Evolutionary conservation across 2,888 invertebrate genomes (phyloP).

Genomic region (Drosophila incognita): DNA sequence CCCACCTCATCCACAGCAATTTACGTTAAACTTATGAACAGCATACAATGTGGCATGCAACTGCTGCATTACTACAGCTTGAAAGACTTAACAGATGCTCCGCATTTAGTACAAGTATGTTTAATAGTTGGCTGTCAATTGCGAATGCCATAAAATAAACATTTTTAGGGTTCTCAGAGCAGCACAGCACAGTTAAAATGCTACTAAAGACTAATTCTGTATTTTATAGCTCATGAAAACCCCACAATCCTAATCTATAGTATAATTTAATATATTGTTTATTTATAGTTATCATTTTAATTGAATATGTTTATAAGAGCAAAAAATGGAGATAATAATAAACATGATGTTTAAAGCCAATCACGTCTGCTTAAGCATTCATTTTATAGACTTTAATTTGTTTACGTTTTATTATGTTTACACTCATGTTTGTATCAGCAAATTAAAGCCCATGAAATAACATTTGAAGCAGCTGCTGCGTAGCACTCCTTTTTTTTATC

Average conservation of each 20-base stretch:
- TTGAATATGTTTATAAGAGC: not conserved
- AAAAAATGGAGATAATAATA: no score
- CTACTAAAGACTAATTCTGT: no score
- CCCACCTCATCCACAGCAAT: slow-evolving; percentile 60
- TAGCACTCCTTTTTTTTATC: not conserved
- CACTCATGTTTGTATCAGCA: not conserved
- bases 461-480: not conserved
- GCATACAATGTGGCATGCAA: slow-evolving; percentile 25
- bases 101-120: not conserved
- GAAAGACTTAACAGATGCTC: slow-evolving; percentile 25
- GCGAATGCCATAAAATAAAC: not conserved
- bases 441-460: not conserved
- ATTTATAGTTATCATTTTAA: not conserved
- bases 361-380: not conserved
- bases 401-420: not conserved
- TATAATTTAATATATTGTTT: not conserved
- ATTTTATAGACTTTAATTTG: not conserved
- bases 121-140: not conserved
- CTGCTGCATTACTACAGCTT: not conserved
- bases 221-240: not conserved
- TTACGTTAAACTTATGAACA: slow-evolving; percentile 67
- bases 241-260: not conserved
- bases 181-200: not conserved
- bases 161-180: not conserved
- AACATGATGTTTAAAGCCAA: not conserved